Evolutionary conservation across 2,113 vertebrate species (phyloP), one percentile per base, ranked within the genome.

Genomic region (Psammodynastes pulverulentus): DNA sequence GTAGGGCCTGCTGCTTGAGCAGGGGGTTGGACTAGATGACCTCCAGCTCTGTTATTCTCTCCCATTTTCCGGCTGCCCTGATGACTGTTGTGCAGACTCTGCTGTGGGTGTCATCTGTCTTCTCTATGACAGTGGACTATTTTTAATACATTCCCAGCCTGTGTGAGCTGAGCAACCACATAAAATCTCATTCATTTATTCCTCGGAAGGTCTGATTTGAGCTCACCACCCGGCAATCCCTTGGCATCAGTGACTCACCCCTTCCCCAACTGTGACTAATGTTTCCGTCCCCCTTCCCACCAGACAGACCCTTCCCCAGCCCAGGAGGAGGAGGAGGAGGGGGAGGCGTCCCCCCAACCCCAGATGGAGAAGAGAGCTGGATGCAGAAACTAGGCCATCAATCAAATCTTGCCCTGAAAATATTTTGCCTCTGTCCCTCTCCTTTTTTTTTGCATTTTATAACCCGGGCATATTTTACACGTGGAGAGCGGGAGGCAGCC

Each of bases 351-450:
- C 34, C 1, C 29, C 46, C 46, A 52, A 13, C 58, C 29, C 58
- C 58, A n/a, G 24, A 29, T 26, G 24, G 24, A 58, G 53, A 39
- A 26, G 46, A 26, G 19, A 21, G 23, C 58, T 29, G 48, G 51
- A 34, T 19, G 9, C 87, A 94, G 93, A 92, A 95, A 94, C 88
- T 94, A 95, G 91, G 92, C 96, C 95, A 95, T 94, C 91, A 96
- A 96, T 96, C 96, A 96, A 96, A 96, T 90, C 94, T 95, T 92
- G 92, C 24, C 92, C 91, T 94, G 96, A 96, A 97, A 97, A 93
- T 91, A 95, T 96, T n/a, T 13, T 34, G 92, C 94, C 93, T 95
- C 94, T 94, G 94, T 95, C 95, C 94, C 94, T 90, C 92, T 95
- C 92, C 62, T 92, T 48, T 93, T 96, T 56, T 89, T 93, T 95